Evolutionary conservation across 2,888 invertebrate species (phyloP), one percentile per base, ranked within the genome.

Genomic region (Plemyria rubiginata): DNA sequence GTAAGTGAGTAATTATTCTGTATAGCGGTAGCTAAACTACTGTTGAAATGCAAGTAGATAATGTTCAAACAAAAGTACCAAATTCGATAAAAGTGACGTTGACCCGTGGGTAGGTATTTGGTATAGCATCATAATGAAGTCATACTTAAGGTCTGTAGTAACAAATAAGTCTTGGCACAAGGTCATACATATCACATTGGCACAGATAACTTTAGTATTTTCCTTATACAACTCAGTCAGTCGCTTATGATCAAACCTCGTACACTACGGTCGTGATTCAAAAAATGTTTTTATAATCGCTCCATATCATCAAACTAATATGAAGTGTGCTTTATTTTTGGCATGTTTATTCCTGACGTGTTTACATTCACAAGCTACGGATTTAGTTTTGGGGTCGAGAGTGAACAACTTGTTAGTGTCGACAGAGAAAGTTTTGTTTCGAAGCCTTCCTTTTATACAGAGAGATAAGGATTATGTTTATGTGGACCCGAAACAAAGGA

Each of bases 401-500:
- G 79, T 81, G 60, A 88, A 90, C 68, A 90, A 89, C 75, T 78
- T 89, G 67, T 78, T 90, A 67, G 81, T 90, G 76, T 87, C 86
- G 6, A 90, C 90, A 11, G 82, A 87, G 60, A 90, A 87, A 81
- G 74, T 90, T 56, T 78, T 81, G 54, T 80, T 78, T 56, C 76
- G 75, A 38, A 75, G 73, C 40, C 76, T 88, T 65, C 86, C 85
- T 32, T 74, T 90, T 4, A 76, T 86, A 70, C 84, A 70, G 65
- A 78, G 88, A 63, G 88, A 88, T 66, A 89, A 90, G 74, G 90
- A 88, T 76, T 90, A 88, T 65, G 74, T 70, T 41, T 90, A 88
- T 66, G 77, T 76, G 16, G 90, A 90, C 77, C 64, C 84, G 2
- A 86, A 88, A 68, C 78, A 85, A 60, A 80, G 90, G 73, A 77